Evolutionary conservation across 2,797 vertebrate species (phyloP), one percentile per base, ranked within the genome.

Genomic region (Gambelia wislizenii): DNA sequence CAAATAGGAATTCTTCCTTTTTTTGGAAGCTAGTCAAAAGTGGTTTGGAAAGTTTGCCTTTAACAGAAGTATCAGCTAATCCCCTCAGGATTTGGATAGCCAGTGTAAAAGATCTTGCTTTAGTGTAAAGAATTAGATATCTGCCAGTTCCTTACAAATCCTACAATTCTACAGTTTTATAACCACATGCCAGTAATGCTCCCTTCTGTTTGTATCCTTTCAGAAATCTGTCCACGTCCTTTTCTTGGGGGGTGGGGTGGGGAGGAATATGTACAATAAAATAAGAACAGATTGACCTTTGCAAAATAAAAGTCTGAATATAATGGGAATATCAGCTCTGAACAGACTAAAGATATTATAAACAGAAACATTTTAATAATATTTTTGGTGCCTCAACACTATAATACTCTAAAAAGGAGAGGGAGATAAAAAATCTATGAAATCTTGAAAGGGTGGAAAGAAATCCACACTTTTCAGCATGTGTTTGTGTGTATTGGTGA

Each of bases 301-400:
- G 52, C 33, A 78, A 86, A 86, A 67, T 44, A 78, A 86, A 67
- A 49, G 44, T 22, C 75, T 78, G 56, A 67, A 67, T 33, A 36
- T 25, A 78, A 86, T 42, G 59, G 67, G 85, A 67, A 67, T 86
- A 69, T 52, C 42, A 36, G 42, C 6, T 52, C 20, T 78, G 59
- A 22, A 86, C 59, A 5, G 85, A 36, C 20, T 16, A 39, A 78
- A 33, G 6, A 6, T 78, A 49, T 67, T 78, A 67, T 78, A 75
- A 75, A 85, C 16, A 30, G 72, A 85, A 25, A 75, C 39, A 75
- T 86, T 86, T 86, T 47, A 86, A 47, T 86, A 86, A 86, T 64
- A n/a, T 77, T 13, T 30, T 61, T 30, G 22, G 54, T 49, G 42
- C 20, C 27, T 61, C 74, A 77, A 64, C 39, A 77, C 4, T 64